Percentiles rank a stretch among this genome's conserved stretches.
Evolutionary conservation across 35 echinoderm and acorn worm species (phyloP).

Genomic region (Stichopus chloronotus): DNA sequence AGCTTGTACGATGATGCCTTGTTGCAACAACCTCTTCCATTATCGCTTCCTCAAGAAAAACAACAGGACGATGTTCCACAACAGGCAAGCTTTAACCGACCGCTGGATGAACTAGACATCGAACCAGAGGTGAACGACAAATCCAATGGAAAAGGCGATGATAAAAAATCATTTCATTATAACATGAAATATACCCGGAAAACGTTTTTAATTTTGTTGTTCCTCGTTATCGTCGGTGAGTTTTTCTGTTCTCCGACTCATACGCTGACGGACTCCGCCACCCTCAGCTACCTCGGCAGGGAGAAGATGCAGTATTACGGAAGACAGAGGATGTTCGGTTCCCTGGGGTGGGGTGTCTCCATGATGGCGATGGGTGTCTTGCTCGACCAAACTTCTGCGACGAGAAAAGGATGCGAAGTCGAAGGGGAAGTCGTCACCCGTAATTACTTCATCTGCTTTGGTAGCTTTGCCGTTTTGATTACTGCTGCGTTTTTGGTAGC

Average conservation of each 20-base stretch:
- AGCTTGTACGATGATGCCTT: neutral
- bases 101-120: neutral
- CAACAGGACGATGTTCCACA: neutral
- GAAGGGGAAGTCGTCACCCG: conserved; percentile 40
- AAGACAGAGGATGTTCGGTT: conserved; percentile 88
- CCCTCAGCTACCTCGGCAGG: conserved; percentile 83
- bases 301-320: conserved; percentile 86
- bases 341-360: conserved; percentile 88
- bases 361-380: conserved; percentile 85
- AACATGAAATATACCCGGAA: conserved; percentile 50
- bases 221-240: conserved; percentile 88
- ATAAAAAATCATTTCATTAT: conserved; percentile 39
- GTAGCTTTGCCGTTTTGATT: conserved; percentile 86
- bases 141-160: neutral
- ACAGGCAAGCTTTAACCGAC: neutral
- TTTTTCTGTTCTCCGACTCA: conserved; percentile 93
- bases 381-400: conserved; percentile 60
- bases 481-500: conserved; percentile 83
- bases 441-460: conserved; percentile 91
- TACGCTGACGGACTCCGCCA: conserved; percentile 91
- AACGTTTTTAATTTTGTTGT: conserved; percentile 73
- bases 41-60: neutral
- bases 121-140: neutral
- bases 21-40: neutral
- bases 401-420: conserved; percentile 54